Evolutionary conservation across 1,140 invertebrate genomes (phyloP), one percentile per base, ranked within the genome.

Genomic region (Heliothis virescens): DNA sequence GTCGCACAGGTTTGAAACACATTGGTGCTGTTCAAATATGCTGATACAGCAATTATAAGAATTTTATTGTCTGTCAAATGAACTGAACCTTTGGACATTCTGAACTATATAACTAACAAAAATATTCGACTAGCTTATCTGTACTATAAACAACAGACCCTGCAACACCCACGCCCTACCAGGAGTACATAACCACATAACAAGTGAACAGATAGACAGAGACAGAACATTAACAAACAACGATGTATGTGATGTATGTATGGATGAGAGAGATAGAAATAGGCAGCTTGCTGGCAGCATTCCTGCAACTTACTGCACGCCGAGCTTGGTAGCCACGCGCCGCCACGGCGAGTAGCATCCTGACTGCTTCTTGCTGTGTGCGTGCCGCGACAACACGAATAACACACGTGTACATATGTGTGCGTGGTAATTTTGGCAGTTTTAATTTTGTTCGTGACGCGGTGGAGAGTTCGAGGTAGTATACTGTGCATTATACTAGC

Each of bases 251-350:
- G 80, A 82, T 83, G 82, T 85, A 86, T 90, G 89, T 89, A 85
- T 89, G 89, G 87, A 79, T 82, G 80, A 86, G 78, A 86, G 81
- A 87, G 85, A 83, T 82, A 88, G 85, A 89, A 79, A 87, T 83
- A 90, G 87, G 83, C 85, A 85, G 82, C 82, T 83, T 85, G 87
- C 82, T 85, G 76, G 82, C 84, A 87, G 85, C 89, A 89, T 90
- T 89, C 88, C 86, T 85, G 82, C 79, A 91, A 98, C 98, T 98
- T 98, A 98, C 97, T 98, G 98, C 95, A 98, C 97, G 96, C 98
- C 98, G 88, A 98, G 97, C 95, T 98, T 98, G 95, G 97, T 98
- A 94, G 97, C 97, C 93, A 98, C 97, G 95, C 97, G 96, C 90
- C 97, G 96, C 98, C 97, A 98, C 95, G 98, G 97, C 90, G 97